Evolutionary conservation across 2,888 invertebrate genomes (phyloP), one percentile per base, ranked within the genome.

Genomic region (Lasioglossum oenotherae): DNA sequence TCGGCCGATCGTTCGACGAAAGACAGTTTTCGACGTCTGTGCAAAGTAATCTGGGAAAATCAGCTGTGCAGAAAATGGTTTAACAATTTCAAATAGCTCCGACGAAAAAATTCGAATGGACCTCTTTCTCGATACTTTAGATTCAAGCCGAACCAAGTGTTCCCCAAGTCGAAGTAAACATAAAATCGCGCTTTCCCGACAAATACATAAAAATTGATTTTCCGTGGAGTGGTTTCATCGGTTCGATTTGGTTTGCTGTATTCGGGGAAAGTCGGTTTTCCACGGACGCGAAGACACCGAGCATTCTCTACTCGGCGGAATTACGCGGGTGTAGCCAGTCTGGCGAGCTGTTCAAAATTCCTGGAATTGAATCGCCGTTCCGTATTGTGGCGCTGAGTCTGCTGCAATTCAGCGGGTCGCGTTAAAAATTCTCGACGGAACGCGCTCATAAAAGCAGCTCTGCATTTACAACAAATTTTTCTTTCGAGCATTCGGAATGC

Each of bases 381-480:
- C 27, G 67, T 31, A 67, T 60, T 35, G 67, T 35, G 67, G 31
- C 31, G 67, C 35, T 5, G 31, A 67, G 35, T 35, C 31, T 35
- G 31, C 35, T 35, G 53, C 74, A 14, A 38, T 57, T 38, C 35
- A 31, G 10, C 35, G 4, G 4, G 10, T 4, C 27, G 16, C 27
- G 41, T 64, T 64, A 53, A 72, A 75, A 64, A 80, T 76, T 73
- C 72, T 19, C 72, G 4, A 23, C 60, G 35, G n/a, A 19, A 31
- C 74, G 35, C 46, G 57, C 74, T 71, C 78, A 71, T 78, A 53
- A 78, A 78, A 49, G 53, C 78, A 38, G 49, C 41, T 23, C 14
- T 19, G n/a, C 60, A 83, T 81, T 76, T 57, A 76, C 71, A 69
- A 57, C 64, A 49, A 73, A 84, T 81, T 84, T 82, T 77, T 77